Percentiles rank a stretch among this genome's conserved stretches.
Conservation (phyloP, 2,888 invertebrate species). For the Rugalucina vietnamica region DNA sequence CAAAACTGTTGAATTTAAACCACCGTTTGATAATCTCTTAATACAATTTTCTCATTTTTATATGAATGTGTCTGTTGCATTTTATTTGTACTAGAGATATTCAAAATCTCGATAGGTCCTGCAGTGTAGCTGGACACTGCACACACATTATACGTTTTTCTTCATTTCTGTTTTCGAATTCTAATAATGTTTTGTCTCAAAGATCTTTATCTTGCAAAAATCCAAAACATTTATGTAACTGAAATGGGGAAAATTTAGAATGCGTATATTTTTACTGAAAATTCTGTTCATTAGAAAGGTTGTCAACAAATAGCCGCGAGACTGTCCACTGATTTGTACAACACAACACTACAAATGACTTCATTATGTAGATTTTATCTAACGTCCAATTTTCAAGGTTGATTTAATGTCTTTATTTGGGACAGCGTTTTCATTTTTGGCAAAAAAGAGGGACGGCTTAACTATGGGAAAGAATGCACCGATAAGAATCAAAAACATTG, state of each 20-base stretch:
- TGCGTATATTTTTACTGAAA: not conserved
- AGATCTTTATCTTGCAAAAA: constrained; percentile 6
- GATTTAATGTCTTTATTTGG: not conserved
- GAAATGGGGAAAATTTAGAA: not conserved
- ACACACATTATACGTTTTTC: no score
- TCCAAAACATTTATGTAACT: not conserved
- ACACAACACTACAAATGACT: not conserved
- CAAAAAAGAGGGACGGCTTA: not conserved
- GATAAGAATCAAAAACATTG: constrained; percentile 32
- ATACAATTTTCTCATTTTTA: no score
- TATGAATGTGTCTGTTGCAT: no score
- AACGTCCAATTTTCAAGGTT: not conserved
- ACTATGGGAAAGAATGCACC: constrained; percentile 31
- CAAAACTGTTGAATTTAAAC: no score
- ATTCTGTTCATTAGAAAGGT: not conserved
- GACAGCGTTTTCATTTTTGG: not conserved
- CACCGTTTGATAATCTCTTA: no score
- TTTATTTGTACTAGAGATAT: no score
- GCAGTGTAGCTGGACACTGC: no score
- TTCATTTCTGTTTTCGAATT: no score
- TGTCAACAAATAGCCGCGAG: not conserved
- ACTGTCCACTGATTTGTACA: not conserved
- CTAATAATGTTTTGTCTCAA: not conserved
- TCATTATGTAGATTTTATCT: not conserved
- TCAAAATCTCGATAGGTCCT: no score